Base-by-base conservation (phyloP, 1,140 invertebrate species). In the Lethrus apterus region DNA sequence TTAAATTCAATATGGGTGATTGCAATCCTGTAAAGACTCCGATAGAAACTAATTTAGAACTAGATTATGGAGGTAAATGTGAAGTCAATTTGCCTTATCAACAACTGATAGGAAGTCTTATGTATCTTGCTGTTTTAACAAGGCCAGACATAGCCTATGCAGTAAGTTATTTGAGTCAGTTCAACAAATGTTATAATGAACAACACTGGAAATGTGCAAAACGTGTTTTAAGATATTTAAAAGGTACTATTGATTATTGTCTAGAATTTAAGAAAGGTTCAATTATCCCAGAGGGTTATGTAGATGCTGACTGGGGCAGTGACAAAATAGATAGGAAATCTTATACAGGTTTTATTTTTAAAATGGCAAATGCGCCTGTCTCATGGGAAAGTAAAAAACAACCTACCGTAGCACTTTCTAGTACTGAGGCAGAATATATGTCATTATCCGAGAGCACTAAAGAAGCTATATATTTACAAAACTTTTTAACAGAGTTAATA, bases 61-160 rank as follows among this genome's bases (percentile, higher is more conserved):
- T 67, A 9, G 50, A 40, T 14, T 52, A 35, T n/a, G 30, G 57
- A 24, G 23, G 10, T 3, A 26, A 10, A 20, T n/a, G 9, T 13
- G 11, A 24, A 4, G 4, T 8, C 2, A 10, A 20, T 5, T 5
- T 34, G 2, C 42, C 46, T 4, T 69, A 62, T 47, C 54, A 52
- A 38, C 26, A 58, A n/a, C 26, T 67, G 4, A 54, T 70, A 17
- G 66, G 64, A 15, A 52, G 54, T 9, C 50, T 75, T 9, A 63
- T 70, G 55, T 74, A 72, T 55, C 40, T 73, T 8, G 38, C 60
- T 8, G 46, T 61, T 2, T 46, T 34, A 14, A 69, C 66, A 3
- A 33, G 69, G 21, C 68, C 67, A 18, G 69, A 70, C 51, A 67
- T 71, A 19, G 21, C 60, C 1, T 68, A 54, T 56, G 55, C 60